Percentiles rank a stretch among this genome's conserved stretches.
Evolutionary conservation across 2,888 invertebrate species (phyloP).

Genomic region (Zygaena filipendulae): DNA sequence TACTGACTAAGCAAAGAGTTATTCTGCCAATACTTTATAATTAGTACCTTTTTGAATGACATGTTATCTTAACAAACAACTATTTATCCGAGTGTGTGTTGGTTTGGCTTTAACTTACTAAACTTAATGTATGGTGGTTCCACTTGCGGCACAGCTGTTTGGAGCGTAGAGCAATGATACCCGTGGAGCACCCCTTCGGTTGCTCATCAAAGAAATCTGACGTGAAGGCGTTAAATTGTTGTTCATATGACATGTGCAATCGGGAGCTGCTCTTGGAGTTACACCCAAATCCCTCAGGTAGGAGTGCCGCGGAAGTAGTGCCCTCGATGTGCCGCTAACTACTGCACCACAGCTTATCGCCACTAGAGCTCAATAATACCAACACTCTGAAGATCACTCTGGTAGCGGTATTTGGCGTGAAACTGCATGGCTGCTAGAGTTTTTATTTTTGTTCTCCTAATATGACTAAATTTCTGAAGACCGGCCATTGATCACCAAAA

Average conservation of each 20-base stretch:
- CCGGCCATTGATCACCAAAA: constrained; percentile 61
- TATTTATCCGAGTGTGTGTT: constrained; percentile 61
- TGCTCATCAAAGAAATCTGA: constrained; percentile 81
- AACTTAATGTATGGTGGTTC: constrained; percentile 66
- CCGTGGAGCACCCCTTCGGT: constrained; percentile 83
- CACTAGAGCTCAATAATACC: constrained; percentile 13
- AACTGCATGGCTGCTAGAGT: constrained; percentile 47
- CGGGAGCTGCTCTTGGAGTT: constrained; percentile 75
- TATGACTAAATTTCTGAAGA: constrained; percentile 44
- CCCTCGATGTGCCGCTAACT: constrained; percentile 36
- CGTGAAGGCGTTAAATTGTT: constrained; percentile 84
- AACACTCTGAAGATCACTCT: constrained; percentile 14
- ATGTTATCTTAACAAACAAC: constrained; percentile 55
- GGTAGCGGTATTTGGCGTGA: constrained; percentile 39
- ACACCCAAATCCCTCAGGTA: constrained; percentile 76
- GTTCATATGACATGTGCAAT: constrained; percentile 82
- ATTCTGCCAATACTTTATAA: constrained; percentile 24
- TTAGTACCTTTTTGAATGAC: constrained; percentile 56
- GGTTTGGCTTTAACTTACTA: constrained; percentile 71
- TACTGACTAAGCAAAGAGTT: constrained; percentile 50
- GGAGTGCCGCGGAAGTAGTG: constrained; percentile 40
- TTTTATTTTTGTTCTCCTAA: constrained; percentile 38
- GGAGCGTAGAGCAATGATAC: constrained; percentile 77
- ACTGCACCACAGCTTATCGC: constrained; percentile 25
- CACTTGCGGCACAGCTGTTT: constrained; percentile 77